phyloP scores from a whole-genome alignment of 2,113 vertebrate genomes.

The Cochlearius cochlearius region DNA sequence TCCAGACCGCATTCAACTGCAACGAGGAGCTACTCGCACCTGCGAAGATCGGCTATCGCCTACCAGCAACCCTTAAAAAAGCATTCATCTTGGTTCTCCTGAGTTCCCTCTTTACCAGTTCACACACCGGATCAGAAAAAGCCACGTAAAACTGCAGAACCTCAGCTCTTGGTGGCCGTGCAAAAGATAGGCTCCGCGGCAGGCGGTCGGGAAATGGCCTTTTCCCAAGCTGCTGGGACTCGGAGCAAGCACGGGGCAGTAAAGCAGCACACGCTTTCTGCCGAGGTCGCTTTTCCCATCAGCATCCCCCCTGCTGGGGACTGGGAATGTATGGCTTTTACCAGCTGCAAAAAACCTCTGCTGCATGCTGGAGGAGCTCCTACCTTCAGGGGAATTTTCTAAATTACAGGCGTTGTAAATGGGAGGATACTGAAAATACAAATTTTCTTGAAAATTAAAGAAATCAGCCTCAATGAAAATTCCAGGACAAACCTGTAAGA shows the following conservation, averaged over 20 bases:
- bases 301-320: no score
- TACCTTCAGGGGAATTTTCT: not conserved
- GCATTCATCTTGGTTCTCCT: not conserved
- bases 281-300: not conserved
- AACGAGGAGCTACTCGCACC: not conserved
- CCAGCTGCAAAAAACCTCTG: not conserved
- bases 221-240: not conserved
- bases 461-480: not conserved
- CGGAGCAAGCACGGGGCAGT: not conserved
- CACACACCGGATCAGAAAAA: not conserved
- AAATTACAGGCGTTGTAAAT: not conserved
- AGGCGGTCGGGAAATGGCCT: not conserved
- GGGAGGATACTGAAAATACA: not conserved
- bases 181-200: not conserved
- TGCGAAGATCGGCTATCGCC: not conserved
- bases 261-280: not conserved
- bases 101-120: not conserved
- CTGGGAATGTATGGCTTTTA: not conserved
- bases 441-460: not conserved
- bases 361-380: not conserved
- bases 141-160: not conserved
- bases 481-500: not conserved
- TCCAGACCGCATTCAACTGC: not conserved
- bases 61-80: not conserved
- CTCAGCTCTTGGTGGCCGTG: not conserved